These are phyloP conservation scores for Trachymyrmex cornetzi DNA, from an alignment of 1,140 invertebrate species.

Conservation along the genomic window DNA sequence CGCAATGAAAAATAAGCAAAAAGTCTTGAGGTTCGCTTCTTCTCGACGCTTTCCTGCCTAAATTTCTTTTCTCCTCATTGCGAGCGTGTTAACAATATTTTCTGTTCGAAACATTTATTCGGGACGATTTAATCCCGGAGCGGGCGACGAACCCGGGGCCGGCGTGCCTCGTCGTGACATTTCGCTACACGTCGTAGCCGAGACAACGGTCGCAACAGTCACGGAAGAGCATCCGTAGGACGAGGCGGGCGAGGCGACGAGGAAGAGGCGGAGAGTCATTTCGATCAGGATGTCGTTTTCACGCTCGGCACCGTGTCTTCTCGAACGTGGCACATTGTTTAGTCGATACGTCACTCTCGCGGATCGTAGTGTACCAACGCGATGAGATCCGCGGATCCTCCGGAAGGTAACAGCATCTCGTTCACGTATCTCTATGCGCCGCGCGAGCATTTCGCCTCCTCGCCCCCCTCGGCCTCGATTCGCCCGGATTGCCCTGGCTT, in stretches of 20 bases:
- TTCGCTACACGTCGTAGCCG: slow-evolving; percentile 60
- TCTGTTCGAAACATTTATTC: slow-evolving; percentile 54
- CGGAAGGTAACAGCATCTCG: slow-evolving; percentile 61
- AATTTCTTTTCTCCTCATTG: slow-evolving; percentile 37
- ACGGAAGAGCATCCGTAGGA: slow-evolving; percentile 60
- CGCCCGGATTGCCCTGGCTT: slow-evolving; percentile 68
- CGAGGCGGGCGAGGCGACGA: slow-evolving; percentile 13
- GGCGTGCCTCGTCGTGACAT: slow-evolving; percentile 65
- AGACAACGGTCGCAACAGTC: slow-evolving; percentile 65
- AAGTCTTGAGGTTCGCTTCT: background rate
- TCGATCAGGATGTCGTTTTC: slow-evolving; percentile 75
- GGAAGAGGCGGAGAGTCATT: slow-evolving; percentile 57
- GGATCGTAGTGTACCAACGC: slow-evolving; percentile 63
- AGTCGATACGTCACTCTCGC: slow-evolving; percentile 79
- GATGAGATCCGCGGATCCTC: slow-evolving; percentile 65
- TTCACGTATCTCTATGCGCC: background rate
- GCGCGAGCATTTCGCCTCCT: background rate
- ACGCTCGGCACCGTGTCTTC: slow-evolving; percentile 71
- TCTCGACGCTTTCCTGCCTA: slow-evolving; percentile 11
- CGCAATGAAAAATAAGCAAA: slow-evolving; percentile 1
- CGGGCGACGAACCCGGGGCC: slow-evolving; percentile 50
- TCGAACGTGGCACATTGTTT: slow-evolving; percentile 84
- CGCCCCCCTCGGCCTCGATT: slow-evolving; percentile 45
- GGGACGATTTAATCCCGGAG: slow-evolving; percentile 59
- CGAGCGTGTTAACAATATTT: slow-evolving; percentile 57